Conservation (phyloP, 2,113 vertebrate genomes). For the Ceyx cyanopectus region DNA sequence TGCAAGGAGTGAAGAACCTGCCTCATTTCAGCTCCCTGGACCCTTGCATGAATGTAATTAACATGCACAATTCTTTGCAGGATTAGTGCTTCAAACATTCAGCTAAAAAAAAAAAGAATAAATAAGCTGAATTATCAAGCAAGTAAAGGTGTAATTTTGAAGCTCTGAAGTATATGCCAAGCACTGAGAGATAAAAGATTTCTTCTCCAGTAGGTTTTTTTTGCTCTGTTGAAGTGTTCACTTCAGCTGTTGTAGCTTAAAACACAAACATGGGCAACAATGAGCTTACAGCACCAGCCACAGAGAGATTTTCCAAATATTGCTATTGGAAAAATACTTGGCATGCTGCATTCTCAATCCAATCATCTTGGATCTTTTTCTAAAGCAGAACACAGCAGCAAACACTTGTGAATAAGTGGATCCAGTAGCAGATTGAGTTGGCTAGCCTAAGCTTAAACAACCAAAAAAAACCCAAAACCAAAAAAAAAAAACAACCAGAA, state of each 20-base stretch:
- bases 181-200: background rate
- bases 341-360: conserved; percentile 51
- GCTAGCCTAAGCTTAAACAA: background rate
- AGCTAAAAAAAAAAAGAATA: background rate
- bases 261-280: conserved; percentile 56
- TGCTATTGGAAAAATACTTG: conserved; percentile 55
- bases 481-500: no score
- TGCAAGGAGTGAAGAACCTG: background rate
- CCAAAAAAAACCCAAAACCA: background rate
- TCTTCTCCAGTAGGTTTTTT: background rate
- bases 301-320: conserved; percentile 54
- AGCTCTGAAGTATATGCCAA: background rate
- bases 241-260: background rate
- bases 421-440: background rate
- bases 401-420: conserved; percentile 9
- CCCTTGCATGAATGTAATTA: background rate
- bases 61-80: background rate
- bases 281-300: conserved; percentile 54
- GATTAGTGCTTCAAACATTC: background rate
- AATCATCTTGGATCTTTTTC: conserved; percentile 27
- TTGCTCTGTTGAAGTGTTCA: background rate
- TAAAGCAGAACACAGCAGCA: conserved; percentile 41
- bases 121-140: background rate
- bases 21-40: background rate
- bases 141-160: background rate